phyloP scores from a whole-genome alignment of 92 coral and sea anemone species.

The Phenganax subtilis region DNA sequence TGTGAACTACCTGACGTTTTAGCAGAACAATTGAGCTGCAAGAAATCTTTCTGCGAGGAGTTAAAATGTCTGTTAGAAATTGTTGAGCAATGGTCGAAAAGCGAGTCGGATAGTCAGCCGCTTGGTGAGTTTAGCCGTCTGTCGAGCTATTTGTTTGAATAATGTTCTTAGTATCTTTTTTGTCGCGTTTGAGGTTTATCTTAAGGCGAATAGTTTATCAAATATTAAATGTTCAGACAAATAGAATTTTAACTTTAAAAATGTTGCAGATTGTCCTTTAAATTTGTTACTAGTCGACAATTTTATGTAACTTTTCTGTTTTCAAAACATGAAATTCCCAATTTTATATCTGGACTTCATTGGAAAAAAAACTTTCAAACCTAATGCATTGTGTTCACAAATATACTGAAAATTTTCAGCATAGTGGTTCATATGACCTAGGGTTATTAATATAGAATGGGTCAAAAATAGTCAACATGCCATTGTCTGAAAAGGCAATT shows the following conservation, averaged over 20 bases:
- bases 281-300: too few species aligned
- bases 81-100: slow-evolving; percentile 50
- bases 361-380: too few species aligned
- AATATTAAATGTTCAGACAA: background rate
- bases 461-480: too few species aligned
- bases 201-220: background rate
- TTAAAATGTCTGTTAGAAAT: slow-evolving; percentile 43
- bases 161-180: background rate
- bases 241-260: background rate
- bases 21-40: slow-evolving; percentile 44
- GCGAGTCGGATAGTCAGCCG: slow-evolving; percentile 48
- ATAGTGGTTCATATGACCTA: too few species aligned
- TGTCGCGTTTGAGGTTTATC: background rate
- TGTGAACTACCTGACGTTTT: slow-evolving; percentile 74
- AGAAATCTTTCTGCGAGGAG: slow-evolving; percentile 46
- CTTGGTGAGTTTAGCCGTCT: slow-evolving; percentile 6
- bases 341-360: too few species aligned
- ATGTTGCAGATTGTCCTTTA: too few species aligned
- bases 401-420: too few species aligned
- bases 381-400: too few species aligned
- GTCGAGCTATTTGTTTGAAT: background rate
- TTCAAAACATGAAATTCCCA: too few species aligned
- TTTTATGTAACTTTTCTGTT: too few species aligned
- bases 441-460: too few species aligned
- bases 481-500: too few species aligned